A percentile compares a stretch with the other conserved stretches of the same genome.
Conservation (phyloP, 2,113 vertebrate species). For the Gymnobelideus leadbeateri region DNA sequence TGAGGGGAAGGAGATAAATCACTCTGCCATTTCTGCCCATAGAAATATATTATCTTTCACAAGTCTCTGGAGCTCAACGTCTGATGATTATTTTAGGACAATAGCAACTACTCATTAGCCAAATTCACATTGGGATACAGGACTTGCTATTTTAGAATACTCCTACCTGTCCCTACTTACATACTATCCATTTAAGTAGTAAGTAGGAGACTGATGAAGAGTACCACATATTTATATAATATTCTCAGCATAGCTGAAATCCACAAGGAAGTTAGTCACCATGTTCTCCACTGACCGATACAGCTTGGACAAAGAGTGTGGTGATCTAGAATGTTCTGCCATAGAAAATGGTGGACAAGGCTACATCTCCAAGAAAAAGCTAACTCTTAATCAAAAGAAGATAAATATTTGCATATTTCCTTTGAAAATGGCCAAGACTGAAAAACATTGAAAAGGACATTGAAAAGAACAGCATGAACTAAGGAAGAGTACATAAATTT, state of each 20-base stretch:
- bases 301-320: not conserved
- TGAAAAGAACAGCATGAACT: no score
- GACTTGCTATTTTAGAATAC: no score
- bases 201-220: not conserved
- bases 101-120: not conserved
- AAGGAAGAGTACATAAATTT: no score
- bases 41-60: slow-evolving; percentile 72
- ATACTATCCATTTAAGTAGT: not conserved
- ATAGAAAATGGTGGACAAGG: not conserved
- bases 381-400: no score
- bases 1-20: no score
- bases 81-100: slow-evolving; percentile 17
- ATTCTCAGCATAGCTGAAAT: not conserved
- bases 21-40: slow-evolving; percentile 26
- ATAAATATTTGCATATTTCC: no score
- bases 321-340: not conserved
- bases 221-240: not conserved
- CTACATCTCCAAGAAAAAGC: no score
- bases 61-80: slow-evolving; percentile 53
- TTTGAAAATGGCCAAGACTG: no score
- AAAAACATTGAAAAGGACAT: no score
- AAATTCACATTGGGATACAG: not conserved
- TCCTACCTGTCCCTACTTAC: not conserved
- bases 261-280: not conserved
- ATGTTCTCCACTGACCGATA: not conserved